These are phyloP conservation scores for Sycobia sp. DNA, from an alignment of 1,140 invertebrate species.

Conservation along the genomic window DNA sequence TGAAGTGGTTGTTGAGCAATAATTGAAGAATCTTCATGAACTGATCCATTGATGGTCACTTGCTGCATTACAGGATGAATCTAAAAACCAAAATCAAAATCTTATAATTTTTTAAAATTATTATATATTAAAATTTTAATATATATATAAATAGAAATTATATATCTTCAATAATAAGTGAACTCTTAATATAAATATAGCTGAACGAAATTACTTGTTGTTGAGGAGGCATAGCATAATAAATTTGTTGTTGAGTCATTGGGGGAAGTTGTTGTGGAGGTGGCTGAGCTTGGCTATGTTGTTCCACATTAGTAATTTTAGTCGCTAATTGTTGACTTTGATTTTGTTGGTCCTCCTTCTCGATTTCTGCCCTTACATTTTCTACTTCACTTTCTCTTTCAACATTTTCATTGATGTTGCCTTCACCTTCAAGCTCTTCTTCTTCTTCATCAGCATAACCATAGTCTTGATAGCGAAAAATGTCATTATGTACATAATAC, in stretches of 20 bases:
- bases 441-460: constrained; percentile 71
- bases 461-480: constrained; percentile 89
- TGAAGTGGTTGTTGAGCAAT: constrained; percentile 52
- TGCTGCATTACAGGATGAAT: constrained; percentile 53
- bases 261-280: constrained; percentile 43
- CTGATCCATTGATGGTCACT: constrained; percentile 54
- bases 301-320: constrained; percentile 44
- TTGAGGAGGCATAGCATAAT: constrained; percentile 51
- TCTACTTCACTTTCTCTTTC: constrained; percentile 62
- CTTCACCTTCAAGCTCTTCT: constrained; percentile 47
- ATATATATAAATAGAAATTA: constrained; percentile 2
- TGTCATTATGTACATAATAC: constrained; percentile 98
- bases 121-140: constrained; percentile 21
- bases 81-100: constrained; percentile 39
- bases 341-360: constrained; percentile 66
- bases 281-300: constrained; percentile 48
- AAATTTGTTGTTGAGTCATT: constrained; percentile 43
- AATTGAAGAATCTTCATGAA: constrained; percentile 54
- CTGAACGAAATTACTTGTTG: constrained; percentile 40
- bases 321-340: constrained; percentile 46
- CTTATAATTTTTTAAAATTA: background rate
- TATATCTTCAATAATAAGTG: background rate
- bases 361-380: constrained; percentile 70
- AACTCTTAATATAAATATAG: background rate
- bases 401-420: constrained; percentile 43